These are phyloP conservation scores for Coptotermes formosanus DNA, from an alignment of 1,140 invertebrate species.

Conservation along the genomic window DNA sequence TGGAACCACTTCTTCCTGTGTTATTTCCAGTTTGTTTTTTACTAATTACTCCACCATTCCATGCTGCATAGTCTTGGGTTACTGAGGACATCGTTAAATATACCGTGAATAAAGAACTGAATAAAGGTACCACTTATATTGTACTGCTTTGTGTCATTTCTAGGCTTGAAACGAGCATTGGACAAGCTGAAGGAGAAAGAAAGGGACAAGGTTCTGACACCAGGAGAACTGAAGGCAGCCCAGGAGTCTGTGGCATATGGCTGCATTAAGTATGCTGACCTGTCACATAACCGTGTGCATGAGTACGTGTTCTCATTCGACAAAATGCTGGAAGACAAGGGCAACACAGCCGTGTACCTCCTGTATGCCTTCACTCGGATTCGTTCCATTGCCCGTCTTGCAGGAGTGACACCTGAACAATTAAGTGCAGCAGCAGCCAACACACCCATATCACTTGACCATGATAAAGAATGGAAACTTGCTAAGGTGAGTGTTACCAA, in stretches of 20 bases:
- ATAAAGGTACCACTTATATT: no score
- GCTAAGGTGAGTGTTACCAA: conserved; percentile 63
- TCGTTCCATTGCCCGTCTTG: conserved; percentile 82
- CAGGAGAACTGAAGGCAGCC: conserved; percentile 80
- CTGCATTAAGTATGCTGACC: conserved; percentile 98
- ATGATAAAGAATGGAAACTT: conserved; percentile 94
- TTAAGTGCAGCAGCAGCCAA: conserved; percentile 57
- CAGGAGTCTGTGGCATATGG: conserved; percentile 94
- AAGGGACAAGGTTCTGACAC: conserved; percentile 80
- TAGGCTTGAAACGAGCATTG: conserved; percentile 74
- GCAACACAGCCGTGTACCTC: conserved; percentile 98
- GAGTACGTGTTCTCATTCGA: conserved; percentile 99
- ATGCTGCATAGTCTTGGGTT: no score
- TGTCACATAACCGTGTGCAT: conserved; percentile 88
- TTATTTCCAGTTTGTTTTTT: no score
- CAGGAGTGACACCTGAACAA: conserved; percentile 60
- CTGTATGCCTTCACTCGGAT: conserved; percentile 96
- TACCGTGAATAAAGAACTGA: no score
- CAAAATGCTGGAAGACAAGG: conserved; percentile 98
- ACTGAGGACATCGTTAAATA: no score
- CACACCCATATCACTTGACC: conserved; percentile 68
- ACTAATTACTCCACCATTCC: no score
- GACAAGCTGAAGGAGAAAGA: conserved; percentile 90
- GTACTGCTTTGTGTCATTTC: conserved; percentile 27
- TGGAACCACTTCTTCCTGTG: no score